Evolutionary conservation across 2,113 vertebrate species (phyloP).

Genomic region (Burhinus bistriatus): DNA sequence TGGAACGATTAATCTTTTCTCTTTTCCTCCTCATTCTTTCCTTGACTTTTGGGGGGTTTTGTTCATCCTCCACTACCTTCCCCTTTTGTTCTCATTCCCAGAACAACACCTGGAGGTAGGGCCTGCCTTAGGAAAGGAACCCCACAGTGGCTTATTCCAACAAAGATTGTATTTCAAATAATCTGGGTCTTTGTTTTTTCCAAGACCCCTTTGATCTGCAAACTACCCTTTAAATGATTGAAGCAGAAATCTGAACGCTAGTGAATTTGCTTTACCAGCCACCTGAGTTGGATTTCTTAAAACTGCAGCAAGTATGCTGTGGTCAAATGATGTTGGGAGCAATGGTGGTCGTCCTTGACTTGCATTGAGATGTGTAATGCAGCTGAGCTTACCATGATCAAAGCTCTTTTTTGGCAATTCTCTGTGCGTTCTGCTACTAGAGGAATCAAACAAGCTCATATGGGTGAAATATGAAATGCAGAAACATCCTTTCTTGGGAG

Average conservation of each 20-base stretch:
- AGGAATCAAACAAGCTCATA: not conserved
- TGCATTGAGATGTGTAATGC: not conserved
- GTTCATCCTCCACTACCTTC: not conserved
- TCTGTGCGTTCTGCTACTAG: not conserved
- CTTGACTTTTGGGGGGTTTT: not conserved
- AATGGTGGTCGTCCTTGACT: not conserved
- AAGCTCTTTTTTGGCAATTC: not conserved
- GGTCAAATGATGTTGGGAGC: not conserved
- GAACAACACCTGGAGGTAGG: not conserved
- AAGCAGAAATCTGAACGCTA: not conserved
- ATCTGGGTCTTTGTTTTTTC: not conserved
- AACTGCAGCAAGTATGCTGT: not conserved
- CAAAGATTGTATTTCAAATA: not conserved
- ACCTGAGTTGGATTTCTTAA: not conserved
- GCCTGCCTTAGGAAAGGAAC: slow-evolving; percentile 20
- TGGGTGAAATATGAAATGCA: not conserved
- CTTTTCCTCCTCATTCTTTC: not conserved
- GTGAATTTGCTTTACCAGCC: not conserved
- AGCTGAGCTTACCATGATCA: not conserved
- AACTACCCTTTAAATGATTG: not conserved
- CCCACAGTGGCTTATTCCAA: not conserved
- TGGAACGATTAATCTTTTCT: not conserved
- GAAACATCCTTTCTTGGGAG: not conserved
- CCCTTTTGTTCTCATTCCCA: slow-evolving; percentile 33
- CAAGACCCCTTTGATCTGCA: not conserved